Base-by-base conservation (phyloP, 2,797 vertebrate species). In the Rhincodon typus region DNA sequence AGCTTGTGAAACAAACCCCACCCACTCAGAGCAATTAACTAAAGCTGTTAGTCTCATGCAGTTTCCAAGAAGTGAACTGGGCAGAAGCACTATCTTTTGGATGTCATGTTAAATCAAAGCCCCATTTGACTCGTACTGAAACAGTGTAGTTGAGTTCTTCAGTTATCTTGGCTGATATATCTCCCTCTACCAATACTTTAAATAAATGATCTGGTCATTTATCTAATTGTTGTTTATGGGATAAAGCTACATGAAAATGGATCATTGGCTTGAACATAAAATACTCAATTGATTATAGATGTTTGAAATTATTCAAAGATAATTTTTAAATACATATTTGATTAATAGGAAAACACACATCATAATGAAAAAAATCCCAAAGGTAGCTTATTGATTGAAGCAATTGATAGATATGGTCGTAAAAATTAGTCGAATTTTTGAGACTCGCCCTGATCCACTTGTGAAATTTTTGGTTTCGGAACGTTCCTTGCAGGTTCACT, bases 361-460 rank as follows among this genome's bases (percentile, higher is more conserved):
- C 34, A 8, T n/a, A 91, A 84, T 25, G 7, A 84, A 84, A 8
- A 91, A 12, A 19, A 93, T 69, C 90, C 66, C 21, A 42, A 3
- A 23, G 19, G 21, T 25, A 42, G 62, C 34, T 67, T 91, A 15
- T 7, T 21, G 38, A 67, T 42, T 42, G 62, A 42, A 42, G 19
- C 82, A 84, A 46, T 25, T 42, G 82, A 84, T 84, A 84, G 21
- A 42, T 10, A 93, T 25, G 7, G 38, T 13, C 13, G n/a, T 21
- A 21, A 8, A 12, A 67, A 93, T 67, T 38, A 5, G 42, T n/a
- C 53, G 8, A 34, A 53, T 95, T 5, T 46, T 96, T 3, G 4
- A 42, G 17, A 95, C 96, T 96, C 97, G 98, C 99, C 98, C 97
- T 97, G 98, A 96, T 98, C 98, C 98, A 99, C 98, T 96, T 98